phyloP scores from a whole-genome alignment of 1,140 invertebrate species.

The Heliconius melpomene region DNA sequence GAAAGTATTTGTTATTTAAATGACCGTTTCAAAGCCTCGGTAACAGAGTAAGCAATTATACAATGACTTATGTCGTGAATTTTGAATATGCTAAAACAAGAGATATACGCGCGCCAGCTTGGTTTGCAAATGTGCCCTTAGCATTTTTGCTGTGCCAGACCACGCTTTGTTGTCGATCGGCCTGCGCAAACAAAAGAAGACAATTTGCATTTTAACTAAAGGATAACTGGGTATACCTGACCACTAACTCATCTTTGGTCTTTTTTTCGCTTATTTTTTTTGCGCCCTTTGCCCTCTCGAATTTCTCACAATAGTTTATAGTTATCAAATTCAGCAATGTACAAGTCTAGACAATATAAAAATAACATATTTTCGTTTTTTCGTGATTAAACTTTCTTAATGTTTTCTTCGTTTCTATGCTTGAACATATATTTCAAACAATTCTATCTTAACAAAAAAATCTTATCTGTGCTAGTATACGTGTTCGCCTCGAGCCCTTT shows the following conservation, averaged over 20 bases:
- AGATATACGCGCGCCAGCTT: conserved; percentile 51
- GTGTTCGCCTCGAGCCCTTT: conserved; percentile 2
- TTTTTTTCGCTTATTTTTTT: conserved; percentile 1
- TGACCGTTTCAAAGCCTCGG: background rate
- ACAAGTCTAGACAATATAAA: background rate
- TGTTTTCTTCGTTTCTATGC: background rate
- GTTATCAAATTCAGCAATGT: background rate
- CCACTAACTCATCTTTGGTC: conserved; percentile 23
- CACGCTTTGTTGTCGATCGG: conserved; percentile 52
- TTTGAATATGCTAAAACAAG: conserved; percentile 51
- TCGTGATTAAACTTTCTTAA: background rate
- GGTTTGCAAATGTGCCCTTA: conserved; percentile 70
- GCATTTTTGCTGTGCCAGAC: conserved; percentile 56
- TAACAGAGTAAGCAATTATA: conserved; percentile 24
- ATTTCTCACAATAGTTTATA: background rate
- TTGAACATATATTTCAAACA: background rate
- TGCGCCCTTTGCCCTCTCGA: background rate
- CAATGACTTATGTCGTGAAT: conserved; percentile 39
- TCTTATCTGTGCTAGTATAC: background rate
- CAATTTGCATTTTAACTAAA: conserved; percentile 78
- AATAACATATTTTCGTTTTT: background rate
- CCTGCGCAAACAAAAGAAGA: conserved; percentile 67
- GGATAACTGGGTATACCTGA: conserved; percentile 59
- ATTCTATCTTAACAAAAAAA: background rate
- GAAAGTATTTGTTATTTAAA: background rate